Percentiles rank a stretch among this genome's conserved stretches.
phyloP scores from a whole-genome alignment of 2,888 invertebrate genomes.

The Chrysopilus asiliformis region DNA sequence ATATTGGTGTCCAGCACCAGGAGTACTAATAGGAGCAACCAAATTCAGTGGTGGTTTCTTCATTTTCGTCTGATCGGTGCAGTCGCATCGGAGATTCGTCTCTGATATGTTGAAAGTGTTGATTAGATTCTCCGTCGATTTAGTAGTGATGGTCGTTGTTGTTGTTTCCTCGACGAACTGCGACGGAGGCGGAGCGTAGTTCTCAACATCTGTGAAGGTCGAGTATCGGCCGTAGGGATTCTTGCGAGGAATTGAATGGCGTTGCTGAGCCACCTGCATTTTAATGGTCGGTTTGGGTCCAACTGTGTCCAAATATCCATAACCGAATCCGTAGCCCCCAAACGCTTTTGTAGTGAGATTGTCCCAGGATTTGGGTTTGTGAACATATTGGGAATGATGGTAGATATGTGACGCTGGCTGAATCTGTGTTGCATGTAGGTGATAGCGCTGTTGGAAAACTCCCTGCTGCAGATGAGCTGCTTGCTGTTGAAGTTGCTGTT shows the following conservation, averaged over 20 bases:
- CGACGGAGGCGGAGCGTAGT: conserved; percentile 36
- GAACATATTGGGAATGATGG: conserved; percentile 36
- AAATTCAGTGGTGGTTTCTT: no score
- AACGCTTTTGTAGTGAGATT: conserved; percentile 75
- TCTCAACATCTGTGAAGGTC: conserved; percentile 34
- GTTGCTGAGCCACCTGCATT: conserved; percentile 37
- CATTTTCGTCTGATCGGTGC: conserved; percentile 43
- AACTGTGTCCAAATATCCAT: conserved; percentile 63
- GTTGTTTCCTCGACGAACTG: conserved; percentile 36
- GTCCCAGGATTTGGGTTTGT: conserved; percentile 82
- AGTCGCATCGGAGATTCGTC: conserved; percentile 58
- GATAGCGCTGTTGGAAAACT: conserved; percentile 29
- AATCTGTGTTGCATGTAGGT: conserved; percentile 34
- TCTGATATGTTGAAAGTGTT: conserved; percentile 53
- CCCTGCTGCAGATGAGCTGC: conserved; percentile 34
- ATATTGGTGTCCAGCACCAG: no score
- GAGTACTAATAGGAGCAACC: no score
- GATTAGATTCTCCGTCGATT: conserved; percentile 69
- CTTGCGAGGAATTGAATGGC: conserved; percentile 37
- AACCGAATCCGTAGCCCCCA: conserved; percentile 77
- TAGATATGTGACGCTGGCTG: conserved; percentile 33
- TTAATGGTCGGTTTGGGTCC: conserved; percentile 34
- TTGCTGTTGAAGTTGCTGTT: conserved; percentile 31
- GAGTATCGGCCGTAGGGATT: conserved; percentile 35
- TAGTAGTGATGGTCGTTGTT: conserved; percentile 48